A percentile compares a stretch with the other conserved stretches of the same genome.
Evolutionary conservation across 2,888 invertebrate genomes (phyloP).

Genomic region (Idaea aversata): DNA sequence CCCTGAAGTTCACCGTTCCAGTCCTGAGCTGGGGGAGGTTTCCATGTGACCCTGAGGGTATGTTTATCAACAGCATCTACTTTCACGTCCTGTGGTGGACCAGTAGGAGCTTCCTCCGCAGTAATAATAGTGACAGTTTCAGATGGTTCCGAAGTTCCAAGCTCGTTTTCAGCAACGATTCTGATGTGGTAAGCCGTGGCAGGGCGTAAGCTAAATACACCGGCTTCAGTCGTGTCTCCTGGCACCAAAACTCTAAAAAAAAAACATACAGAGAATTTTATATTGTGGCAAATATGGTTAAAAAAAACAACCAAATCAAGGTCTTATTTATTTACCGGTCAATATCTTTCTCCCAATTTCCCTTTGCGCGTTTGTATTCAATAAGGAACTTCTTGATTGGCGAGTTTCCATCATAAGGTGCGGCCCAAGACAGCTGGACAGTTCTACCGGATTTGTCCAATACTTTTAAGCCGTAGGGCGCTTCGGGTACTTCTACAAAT

Average conservation of each 20-base stretch:
- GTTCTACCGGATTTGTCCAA: conserved; percentile 94
- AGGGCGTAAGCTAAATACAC: conserved; percentile 92
- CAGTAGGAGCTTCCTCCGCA: conserved; percentile 94
- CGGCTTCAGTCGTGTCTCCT: conserved; percentile 93
- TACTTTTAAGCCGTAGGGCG: conserved; percentile 93
- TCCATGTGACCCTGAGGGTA: conserved; percentile 93
- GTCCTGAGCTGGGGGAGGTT: conserved; percentile 92
- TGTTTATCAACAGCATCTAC: conserved; percentile 94
- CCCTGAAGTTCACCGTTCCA: conserved; percentile 94
- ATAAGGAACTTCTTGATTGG: conserved; percentile 93
- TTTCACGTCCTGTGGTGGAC: conserved; percentile 90
- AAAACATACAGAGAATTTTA: conserved; percentile 10
- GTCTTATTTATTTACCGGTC: conserved; percentile 76
- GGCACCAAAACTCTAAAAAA: conserved; percentile 87
- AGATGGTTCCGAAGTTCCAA: conserved; percentile 95
- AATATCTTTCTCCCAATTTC: conserved; percentile 86
- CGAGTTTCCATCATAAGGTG: conserved; percentile 95
- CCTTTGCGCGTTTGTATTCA: conserved; percentile 93
- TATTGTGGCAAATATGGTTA: background rate
- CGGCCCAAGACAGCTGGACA: conserved; percentile 94
- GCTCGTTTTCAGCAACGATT: conserved; percentile 95
- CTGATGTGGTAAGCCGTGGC: conserved; percentile 96
- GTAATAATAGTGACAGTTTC: conserved; percentile 97
- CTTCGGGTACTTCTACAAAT: conserved; percentile 89
- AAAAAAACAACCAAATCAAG: conserved; percentile 1